A percentile compares a stretch with the other conserved stretches of the same genome.
Conservation (phyloP, 2,888 invertebrate species). For the Sarcophaga rosellei region DNA sequence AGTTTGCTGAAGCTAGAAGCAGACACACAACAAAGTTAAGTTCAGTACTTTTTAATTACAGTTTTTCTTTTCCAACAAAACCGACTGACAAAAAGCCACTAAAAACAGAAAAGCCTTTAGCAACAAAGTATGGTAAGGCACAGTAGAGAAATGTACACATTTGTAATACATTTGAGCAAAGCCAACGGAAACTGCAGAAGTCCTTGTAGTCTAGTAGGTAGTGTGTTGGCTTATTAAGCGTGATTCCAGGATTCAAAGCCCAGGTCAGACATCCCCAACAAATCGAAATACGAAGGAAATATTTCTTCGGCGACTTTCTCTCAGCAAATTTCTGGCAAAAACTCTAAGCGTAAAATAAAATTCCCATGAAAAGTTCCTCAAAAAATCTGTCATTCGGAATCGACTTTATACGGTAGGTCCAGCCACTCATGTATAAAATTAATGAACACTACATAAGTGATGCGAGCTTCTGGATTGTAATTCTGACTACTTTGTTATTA, state of each 20-base stretch:
- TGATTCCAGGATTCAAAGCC: background rate
- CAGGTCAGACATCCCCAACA: too few species aligned
- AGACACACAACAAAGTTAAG: constrained; percentile 36
- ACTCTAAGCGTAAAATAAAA: too few species aligned
- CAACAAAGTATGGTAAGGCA: background rate
- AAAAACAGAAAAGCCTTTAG: constrained; percentile 8
- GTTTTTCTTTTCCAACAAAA: constrained; percentile 31
- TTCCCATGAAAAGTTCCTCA: too few species aligned
- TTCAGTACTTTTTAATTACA: constrained; percentile 56
- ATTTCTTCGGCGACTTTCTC: too few species aligned
- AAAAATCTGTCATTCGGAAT: too few species aligned
- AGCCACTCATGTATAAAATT: too few species aligned
- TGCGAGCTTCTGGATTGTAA: too few species aligned
- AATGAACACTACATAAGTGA: too few species aligned
- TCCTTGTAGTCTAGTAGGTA: background rate
- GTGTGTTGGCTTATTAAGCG: background rate
- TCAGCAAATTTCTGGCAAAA: too few species aligned
- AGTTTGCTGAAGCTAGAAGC: constrained; percentile 2
- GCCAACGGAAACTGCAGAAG: background rate
- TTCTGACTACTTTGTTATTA: accelerated
- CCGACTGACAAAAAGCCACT: constrained; percentile 36
- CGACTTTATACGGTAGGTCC: too few species aligned
- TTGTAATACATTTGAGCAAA: background rate
- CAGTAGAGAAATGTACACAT: background rate
- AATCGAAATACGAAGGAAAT: too few species aligned